phyloP scores from a whole-genome alignment of 1,140 invertebrate species.

The Archivesica marissinica region DNA sequence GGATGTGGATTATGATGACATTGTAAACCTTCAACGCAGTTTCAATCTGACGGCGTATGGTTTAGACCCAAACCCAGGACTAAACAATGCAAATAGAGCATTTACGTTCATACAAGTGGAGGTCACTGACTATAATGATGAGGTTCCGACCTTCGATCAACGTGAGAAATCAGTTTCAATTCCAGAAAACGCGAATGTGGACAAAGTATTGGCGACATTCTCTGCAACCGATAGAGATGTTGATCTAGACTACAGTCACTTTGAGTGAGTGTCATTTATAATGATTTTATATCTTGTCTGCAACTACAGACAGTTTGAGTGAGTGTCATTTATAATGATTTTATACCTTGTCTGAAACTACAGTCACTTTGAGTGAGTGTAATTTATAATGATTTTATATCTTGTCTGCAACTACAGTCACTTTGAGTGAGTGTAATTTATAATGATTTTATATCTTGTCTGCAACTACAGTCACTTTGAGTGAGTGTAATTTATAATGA shows the following conservation, averaged over 20 bases:
- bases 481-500: too few relatives aligned
- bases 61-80: conserved; percentile 30
- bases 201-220: conserved; percentile 1
- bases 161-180: not conserved
- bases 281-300: too few relatives aligned
- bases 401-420: too few relatives aligned
- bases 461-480: too few relatives aligned
- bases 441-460: too few relatives aligned
- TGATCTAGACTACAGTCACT: conserved; percentile 7
- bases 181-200: conserved; percentile 7
- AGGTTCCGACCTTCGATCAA: conserved; percentile 29
- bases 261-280: conserved; percentile 59
- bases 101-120: conserved; percentile 1
- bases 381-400: too few relatives aligned
- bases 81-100: conserved; percentile 28
- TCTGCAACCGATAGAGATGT: conserved; percentile 46
- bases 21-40: not conserved
- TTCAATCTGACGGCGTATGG: conserved; percentile 48
- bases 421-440: too few relatives aligned
- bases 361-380: too few relatives aligned
- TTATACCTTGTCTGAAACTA: too few relatives aligned
- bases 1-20: conserved; percentile 52
- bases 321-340: too few relatives aligned
- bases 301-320: too few relatives aligned
- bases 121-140: conserved; percentile 59